Conservation (phyloP, 2,113 vertebrate species). For the Bufo gargarizans region DNA sequence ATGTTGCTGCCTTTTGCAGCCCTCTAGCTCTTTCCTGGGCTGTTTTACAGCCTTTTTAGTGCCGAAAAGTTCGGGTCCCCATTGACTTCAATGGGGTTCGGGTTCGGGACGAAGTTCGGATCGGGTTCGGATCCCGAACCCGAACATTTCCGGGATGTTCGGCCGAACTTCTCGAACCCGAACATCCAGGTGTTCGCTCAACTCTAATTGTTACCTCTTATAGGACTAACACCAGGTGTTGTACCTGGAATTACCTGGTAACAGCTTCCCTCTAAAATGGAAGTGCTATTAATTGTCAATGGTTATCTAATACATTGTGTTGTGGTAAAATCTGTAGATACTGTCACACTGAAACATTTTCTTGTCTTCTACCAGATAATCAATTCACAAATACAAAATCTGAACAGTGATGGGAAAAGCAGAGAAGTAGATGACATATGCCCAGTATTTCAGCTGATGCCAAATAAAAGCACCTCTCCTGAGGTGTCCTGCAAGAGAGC, state of each 20-base stretch:
- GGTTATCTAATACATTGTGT: neutral
- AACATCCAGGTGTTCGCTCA: no score
- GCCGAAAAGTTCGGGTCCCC: no score
- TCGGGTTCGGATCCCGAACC: no score
- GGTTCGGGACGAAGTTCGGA: no score
- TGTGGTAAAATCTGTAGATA: neutral
- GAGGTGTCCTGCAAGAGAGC: slow-evolving; percentile 34
- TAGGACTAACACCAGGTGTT: no score
- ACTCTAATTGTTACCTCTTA: no score
- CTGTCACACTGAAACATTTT: neutral
- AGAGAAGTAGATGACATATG: slow-evolving; percentile 33
- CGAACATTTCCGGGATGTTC: no score
- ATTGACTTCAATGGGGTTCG: no score
- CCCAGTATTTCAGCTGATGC: slow-evolving; percentile 48
- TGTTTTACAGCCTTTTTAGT: no score
- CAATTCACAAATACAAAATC: neutral
- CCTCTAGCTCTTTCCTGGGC: no score
- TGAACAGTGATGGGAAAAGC: neutral
- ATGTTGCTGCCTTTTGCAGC: no score
- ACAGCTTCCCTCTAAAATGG: neutral
- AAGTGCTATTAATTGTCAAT: neutral
- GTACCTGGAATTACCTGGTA: neutral
- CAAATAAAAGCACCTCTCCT: neutral
- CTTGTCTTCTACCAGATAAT: neutral
- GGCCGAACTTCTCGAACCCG: no score